These are phyloP conservation scores for Columba janthina DNA, from an alignment of 2,113 vertebrate genomes.

Conservation along the genomic window DNA sequence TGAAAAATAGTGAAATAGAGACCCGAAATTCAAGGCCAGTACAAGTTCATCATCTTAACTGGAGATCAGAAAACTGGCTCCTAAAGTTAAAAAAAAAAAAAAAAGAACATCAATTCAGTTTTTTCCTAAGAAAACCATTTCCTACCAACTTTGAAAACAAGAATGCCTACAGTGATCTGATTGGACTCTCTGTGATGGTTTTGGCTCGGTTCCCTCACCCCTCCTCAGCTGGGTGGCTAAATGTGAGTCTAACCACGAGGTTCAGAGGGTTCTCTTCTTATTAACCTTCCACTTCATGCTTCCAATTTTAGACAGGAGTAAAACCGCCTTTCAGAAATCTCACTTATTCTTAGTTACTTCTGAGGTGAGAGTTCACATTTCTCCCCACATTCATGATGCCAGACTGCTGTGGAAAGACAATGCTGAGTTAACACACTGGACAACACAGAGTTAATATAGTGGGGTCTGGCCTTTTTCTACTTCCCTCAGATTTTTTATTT, in stretches of 20 bases:
- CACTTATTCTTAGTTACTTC: not conserved
- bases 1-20: conserved; percentile 24
- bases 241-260: conserved; percentile 6
- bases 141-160: conserved; percentile 57
- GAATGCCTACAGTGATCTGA: conserved; percentile 44
- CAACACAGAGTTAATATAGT: not conserved
- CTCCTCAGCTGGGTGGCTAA: conserved; percentile 36
- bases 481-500: not conserved
- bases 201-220: conserved; percentile 50
- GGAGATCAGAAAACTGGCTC: conserved; percentile 45
- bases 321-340: not conserved
- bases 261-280: conserved; percentile 11
- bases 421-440: not conserved
- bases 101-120: not conserved
- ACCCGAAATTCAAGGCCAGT: conserved; percentile 35
- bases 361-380: not conserved
- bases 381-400: not conserved
- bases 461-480: not conserved
- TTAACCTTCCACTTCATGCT: conserved; percentile 39
- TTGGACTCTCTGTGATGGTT: conserved; percentile 51
- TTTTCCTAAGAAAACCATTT: conserved; percentile 58
- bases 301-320: conserved; percentile 32
- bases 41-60: conserved; percentile 18
- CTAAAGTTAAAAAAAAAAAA: not conserved
- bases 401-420: not conserved